These are phyloP conservation scores for Drosophila emarginata DNA, from an alignment of 2,888 invertebrate species.

Conservation along the genomic window DNA sequence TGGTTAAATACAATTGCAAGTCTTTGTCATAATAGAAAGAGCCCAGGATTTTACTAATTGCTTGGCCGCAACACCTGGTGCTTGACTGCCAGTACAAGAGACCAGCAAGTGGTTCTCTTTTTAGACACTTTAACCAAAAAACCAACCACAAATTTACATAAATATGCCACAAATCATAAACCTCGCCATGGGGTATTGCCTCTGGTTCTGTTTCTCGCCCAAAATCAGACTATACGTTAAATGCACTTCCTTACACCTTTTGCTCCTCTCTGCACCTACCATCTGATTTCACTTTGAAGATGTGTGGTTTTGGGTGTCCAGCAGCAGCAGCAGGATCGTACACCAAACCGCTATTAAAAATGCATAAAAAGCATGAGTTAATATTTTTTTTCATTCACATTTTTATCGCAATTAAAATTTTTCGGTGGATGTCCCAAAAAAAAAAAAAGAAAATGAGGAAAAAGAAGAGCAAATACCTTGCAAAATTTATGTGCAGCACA, in stretches of 20 bases:
- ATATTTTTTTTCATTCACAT: conserved; percentile 69
- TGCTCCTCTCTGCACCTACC: neutral
- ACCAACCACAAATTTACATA: conserved; percentile 76
- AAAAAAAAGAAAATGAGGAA: conserved; percentile 24
- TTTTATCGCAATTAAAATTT: conserved; percentile 70
- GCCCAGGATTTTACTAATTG: conserved; percentile 70
- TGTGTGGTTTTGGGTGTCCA: conserved; percentile 24
- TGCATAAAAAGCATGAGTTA: conserved; percentile 72
- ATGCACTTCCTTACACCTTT: neutral
- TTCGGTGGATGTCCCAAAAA: conserved; percentile 21
- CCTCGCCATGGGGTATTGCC: conserved; percentile 25
- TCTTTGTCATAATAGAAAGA: neutral
- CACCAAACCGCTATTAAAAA: conserved; percentile 70
- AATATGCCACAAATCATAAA: conserved; percentile 79
- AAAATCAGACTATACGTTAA: conserved; percentile 22
- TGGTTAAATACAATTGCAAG: neutral
- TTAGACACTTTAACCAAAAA: conserved; percentile 49
- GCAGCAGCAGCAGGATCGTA: too few species aligned
- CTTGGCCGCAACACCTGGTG: conserved; percentile 74
- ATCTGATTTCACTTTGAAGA: neutral
- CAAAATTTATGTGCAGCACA: conserved; percentile 68
- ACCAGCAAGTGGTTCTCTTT: neutral
- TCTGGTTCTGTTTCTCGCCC: conserved; percentile 8
- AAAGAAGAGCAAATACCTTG: conserved; percentile 35
- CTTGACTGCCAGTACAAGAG: conserved; percentile 22